Evolutionary conservation across 2,797 vertebrate species (phyloP).

Genomic region (Epinephelus awoara): DNA sequence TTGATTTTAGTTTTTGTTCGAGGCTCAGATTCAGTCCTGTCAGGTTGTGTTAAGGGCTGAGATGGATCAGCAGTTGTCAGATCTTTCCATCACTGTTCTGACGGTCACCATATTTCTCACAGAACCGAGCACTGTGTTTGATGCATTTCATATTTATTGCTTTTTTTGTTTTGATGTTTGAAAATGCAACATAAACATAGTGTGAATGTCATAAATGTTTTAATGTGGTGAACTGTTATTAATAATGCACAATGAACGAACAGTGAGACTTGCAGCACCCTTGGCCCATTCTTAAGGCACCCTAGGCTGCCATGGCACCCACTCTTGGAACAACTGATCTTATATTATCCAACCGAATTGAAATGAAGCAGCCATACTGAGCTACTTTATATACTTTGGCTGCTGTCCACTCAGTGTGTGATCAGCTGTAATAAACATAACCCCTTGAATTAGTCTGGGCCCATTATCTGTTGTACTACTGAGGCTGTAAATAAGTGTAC

Average conservation of each 20-base stretch:
- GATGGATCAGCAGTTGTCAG: too few relatives aligned
- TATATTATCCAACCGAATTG: background rate
- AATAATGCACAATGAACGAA: background rate
- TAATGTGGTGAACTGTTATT: background rate
- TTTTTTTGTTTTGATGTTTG: background rate
- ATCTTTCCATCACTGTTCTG: too few relatives aligned
- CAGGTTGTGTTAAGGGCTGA: background rate
- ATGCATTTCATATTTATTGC: too few relatives aligned
- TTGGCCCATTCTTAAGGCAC: background rate
- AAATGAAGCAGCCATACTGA: background rate
- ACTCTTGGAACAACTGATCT: background rate
- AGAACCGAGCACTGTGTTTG: too few relatives aligned
- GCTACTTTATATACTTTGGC: too few relatives aligned
- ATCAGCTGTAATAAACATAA: background rate
- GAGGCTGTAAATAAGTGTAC: slow-evolving; percentile 5
- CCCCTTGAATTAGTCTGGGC: background rate
- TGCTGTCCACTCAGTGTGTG: too few relatives aligned
- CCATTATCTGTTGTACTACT: background rate
- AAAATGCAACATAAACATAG: background rate
- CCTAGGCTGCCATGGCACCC: too few relatives aligned
- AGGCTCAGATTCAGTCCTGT: background rate
- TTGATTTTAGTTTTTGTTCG: background rate
- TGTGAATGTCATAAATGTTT: background rate
- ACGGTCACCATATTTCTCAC: too few relatives aligned
- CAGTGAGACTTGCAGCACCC: too few relatives aligned